These are phyloP conservation scores for Macquaria ambigua DNA, from an alignment of 2,113 vertebrate species.

Conservation along the genomic window DNA sequence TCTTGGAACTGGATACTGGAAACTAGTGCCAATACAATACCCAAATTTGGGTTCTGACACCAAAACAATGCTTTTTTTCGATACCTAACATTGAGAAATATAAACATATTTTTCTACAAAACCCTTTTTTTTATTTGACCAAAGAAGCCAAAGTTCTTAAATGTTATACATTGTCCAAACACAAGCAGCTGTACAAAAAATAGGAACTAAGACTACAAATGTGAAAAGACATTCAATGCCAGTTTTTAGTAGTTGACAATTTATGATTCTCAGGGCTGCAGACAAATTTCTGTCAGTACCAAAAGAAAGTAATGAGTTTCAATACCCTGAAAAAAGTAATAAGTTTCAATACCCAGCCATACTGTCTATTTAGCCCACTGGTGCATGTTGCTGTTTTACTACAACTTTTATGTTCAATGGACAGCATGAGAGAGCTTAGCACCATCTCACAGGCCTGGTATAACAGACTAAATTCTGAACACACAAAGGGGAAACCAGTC, in stretches of 20 bases:
- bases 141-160: background rate
- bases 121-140: background rate
- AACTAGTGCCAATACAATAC: background rate
- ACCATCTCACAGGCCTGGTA: background rate
- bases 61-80: background rate
- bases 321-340: slow-evolving; percentile 8
- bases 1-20: background rate
- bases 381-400: slow-evolving; percentile 33
- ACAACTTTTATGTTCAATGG: slow-evolving; percentile 31
- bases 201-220: background rate
- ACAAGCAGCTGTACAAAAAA: background rate
- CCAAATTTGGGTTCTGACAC: background rate
- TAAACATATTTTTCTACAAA: background rate
- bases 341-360: background rate
- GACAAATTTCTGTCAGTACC: background rate
- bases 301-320: slow-evolving; percentile 16
- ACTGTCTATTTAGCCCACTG: background rate
- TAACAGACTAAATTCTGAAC: slow-evolving; percentile 13
- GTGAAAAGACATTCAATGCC: background rate
- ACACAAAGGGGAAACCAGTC: slow-evolving; percentile 42
- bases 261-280: background rate
- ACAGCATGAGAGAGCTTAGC: slow-evolving; percentile 22
- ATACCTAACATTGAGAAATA: background rate
- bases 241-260: background rate
- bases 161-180: background rate